phyloP scores from a whole-genome alignment of 1,140 invertebrate species.

The Zaprionus tsacasi region DNA sequence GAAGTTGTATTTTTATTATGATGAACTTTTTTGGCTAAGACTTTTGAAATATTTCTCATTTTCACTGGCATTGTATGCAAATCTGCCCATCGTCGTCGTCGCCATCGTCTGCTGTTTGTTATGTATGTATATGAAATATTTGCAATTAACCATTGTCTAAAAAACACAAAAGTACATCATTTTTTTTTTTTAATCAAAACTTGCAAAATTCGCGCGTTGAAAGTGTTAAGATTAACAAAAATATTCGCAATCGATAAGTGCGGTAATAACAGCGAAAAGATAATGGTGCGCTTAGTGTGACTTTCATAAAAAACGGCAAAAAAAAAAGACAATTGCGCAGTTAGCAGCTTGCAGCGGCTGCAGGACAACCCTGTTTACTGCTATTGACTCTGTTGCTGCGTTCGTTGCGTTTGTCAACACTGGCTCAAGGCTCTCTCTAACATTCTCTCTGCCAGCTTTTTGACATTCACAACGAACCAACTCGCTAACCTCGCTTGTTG shows the following conservation, averaged over 20 bases:
- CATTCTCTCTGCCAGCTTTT: neutral
- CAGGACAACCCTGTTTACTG: neutral
- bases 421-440: neutral
- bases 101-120: conserved; percentile 26
- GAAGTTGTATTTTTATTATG: conserved; percentile 36
- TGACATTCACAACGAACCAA: neutral
- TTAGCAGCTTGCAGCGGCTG: neutral
- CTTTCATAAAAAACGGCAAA: conserved; percentile 11
- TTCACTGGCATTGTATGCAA: conserved; percentile 69
- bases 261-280: conserved; percentile 41
- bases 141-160: conserved; percentile 14
- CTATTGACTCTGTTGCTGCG: no score
- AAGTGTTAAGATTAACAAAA: conserved; percentile 24
- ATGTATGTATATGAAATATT: conserved; percentile 39
- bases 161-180: neutral
- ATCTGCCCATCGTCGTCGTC: conserved; percentile 20
- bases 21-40: conserved; percentile 11
- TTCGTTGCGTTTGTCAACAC: conserved; percentile 3
- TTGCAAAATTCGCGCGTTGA: conserved; percentile 27
- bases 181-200: neutral
- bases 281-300: neutral
- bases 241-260: conserved; percentile 53
- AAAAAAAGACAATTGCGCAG: conserved; percentile 13
- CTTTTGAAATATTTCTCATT: conserved; percentile 76
- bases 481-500: neutral